Evolutionary conservation across 1,140 invertebrate genomes (phyloP).

Genomic region (Brachionus paranguensis): DNA sequence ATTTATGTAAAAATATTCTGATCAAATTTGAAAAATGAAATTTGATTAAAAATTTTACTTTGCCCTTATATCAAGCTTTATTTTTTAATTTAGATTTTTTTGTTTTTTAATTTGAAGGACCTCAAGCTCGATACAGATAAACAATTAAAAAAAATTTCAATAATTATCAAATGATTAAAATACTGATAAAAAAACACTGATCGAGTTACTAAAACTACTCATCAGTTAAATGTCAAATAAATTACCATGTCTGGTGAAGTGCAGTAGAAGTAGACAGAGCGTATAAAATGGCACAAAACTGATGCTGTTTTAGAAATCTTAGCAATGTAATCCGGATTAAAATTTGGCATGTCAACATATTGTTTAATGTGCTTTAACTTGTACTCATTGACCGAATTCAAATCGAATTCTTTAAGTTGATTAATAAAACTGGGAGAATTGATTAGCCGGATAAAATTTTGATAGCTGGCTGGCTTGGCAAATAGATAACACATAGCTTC

Average conservation of each 20-base stretch:
- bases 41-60: too few species aligned
- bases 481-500: conserved; percentile 2
- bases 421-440: not conserved
- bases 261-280: not conserved
- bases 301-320: not conserved
- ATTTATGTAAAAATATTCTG: too few species aligned
- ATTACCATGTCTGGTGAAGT: not conserved
- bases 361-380: not conserved
- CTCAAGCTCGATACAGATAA: too few species aligned
- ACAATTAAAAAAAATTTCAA: too few species aligned
- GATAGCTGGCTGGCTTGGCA: not conserved
- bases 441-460: not conserved
- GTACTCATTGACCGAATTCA: not conserved
- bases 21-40: too few species aligned
- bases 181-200: too few species aligned
- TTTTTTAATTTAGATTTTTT: too few species aligned
- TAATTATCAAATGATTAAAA: too few species aligned
- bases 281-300: not conserved
- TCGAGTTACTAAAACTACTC: too few species aligned
- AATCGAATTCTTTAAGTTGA: not conserved
- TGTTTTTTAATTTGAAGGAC: too few species aligned
- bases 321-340: not conserved
- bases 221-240: too few species aligned
- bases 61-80: too few species aligned
- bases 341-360: not conserved